These are phyloP conservation scores for Rhabditoides inermis DNA, from an alignment of 2,888 invertebrate species.

Conservation along the genomic window DNA sequence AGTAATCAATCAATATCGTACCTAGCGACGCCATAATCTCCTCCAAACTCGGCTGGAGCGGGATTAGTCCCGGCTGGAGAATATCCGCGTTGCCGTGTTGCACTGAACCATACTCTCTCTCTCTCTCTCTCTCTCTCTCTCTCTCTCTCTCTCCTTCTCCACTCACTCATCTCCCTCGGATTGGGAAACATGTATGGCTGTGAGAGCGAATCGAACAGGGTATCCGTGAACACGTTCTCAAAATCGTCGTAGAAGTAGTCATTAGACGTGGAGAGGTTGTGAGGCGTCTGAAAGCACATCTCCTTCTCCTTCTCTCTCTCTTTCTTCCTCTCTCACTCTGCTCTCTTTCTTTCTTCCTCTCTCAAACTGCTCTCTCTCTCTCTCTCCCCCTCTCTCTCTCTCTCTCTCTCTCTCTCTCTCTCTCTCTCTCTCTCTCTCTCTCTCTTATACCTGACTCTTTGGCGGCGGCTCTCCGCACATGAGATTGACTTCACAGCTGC, in stretches of 20 bases:
- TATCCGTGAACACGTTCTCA: constrained; percentile 55
- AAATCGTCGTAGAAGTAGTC: constrained; percentile 48
- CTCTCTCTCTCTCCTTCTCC: no score
- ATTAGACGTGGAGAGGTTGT: no score
- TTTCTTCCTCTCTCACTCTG: no score
- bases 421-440: no score
- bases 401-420: no score
- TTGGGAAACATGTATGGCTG: constrained; percentile 91
- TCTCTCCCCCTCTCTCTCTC: no score
- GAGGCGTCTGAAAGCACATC: no score
- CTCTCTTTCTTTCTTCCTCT: no score
- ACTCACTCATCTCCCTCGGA: constrained; percentile 68
- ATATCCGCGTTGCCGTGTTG: constrained; percentile 69
- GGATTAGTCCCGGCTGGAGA: constrained; percentile 93
- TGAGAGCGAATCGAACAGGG: constrained; percentile 55
- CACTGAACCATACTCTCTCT: constrained; percentile 58
- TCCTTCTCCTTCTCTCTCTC: no score
- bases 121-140: background rate
- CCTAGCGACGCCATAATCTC: constrained; percentile 43
- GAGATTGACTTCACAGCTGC: background rate
- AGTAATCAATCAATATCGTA: background rate
- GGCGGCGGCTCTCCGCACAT: constrained; percentile 8
- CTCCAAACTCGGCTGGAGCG: constrained; percentile 73
- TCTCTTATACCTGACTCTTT: no score
- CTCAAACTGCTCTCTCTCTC: no score